Conservation (phyloP, 2,888 invertebrate species). For the Andricus quercusramuli region DNA sequence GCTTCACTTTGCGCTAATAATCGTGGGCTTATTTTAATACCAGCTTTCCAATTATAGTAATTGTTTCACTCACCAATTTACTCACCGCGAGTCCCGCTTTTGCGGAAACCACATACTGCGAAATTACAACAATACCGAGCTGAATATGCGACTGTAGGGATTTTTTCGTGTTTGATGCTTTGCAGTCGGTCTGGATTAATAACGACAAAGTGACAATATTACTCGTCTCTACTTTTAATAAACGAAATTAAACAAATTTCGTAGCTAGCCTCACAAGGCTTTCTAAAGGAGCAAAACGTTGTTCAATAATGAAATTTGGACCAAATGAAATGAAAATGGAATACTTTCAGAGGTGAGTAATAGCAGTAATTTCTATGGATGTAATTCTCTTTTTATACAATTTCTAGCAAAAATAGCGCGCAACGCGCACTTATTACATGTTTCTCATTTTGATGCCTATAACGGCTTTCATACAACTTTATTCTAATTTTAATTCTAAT, state of each 20-base stretch:
- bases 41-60: constrained; percentile 36
- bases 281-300: neutral
- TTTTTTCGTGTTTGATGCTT: constrained; percentile 23
- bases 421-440: no score
- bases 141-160: constrained; percentile 17
- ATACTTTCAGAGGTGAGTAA: neutral
- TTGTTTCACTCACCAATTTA: constrained; percentile 39
- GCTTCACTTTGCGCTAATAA: neutral
- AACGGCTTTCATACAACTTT: no score
- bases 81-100: constrained; percentile 30
- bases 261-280: neutral
- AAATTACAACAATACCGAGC: constrained; percentile 30
- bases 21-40: constrained; percentile 21
- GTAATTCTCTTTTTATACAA: neutral
- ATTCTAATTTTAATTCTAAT: no score
- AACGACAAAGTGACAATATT: constrained; percentile 9
- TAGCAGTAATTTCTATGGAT: neutral
- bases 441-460: no score
- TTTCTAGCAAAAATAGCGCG: no score
- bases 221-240: neutral
- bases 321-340: neutral
- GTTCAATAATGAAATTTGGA: constrained; percentile 8
- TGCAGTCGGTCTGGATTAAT: neutral
- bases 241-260: constrained; percentile 18
- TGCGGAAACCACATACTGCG: constrained; percentile 23